Conservation (phyloP, 2,797 vertebrate genomes). For the Microcaecilia unicolor region DNA sequence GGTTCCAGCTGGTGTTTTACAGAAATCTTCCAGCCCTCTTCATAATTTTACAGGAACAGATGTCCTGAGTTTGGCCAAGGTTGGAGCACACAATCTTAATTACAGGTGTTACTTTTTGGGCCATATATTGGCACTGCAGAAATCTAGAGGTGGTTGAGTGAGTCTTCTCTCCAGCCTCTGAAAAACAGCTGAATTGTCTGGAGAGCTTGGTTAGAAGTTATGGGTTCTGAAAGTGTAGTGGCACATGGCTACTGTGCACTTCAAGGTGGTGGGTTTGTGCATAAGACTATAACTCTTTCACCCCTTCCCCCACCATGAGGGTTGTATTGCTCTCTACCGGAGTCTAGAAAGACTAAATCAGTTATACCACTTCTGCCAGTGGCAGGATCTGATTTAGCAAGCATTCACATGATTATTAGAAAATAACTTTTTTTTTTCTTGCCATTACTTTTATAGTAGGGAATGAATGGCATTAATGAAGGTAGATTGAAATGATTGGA, state of each 20-base stretch:
- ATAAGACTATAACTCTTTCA: too few relatives aligned
- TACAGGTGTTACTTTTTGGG: conserved; percentile 24
- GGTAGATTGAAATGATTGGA: conserved; percentile 20
- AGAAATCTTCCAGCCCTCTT: conserved; percentile 65
- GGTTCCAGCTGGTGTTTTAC: conserved; percentile 21
- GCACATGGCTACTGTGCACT: conserved; percentile 5
- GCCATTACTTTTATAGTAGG: too few relatives aligned
- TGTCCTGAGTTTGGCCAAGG: conserved; percentile 43
- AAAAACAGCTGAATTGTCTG: too few relatives aligned
- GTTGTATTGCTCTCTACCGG: conserved; percentile 21
- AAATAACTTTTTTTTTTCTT: conserved; percentile 1
- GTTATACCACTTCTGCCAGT: conserved; percentile 41
- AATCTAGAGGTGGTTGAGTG: too few relatives aligned
- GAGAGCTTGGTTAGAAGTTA: too few relatives aligned
- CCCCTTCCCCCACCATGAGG: too few relatives aligned
- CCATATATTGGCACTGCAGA: too few relatives aligned
- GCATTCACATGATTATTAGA: conserved; percentile 17
- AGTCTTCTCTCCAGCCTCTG: conserved; percentile 17
- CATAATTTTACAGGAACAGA: conserved; percentile 29
- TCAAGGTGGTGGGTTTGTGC: not conserved
- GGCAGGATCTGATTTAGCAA: conserved; percentile 43
- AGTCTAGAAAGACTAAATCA: conserved; percentile 33
- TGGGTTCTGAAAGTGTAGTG: conserved; percentile 2
- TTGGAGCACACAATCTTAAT: conserved; percentile 52
- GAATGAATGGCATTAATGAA: too few relatives aligned